phyloP scores from a whole-genome alignment of 2,113 vertebrate genomes.

The Scatophagus argus region DNA sequence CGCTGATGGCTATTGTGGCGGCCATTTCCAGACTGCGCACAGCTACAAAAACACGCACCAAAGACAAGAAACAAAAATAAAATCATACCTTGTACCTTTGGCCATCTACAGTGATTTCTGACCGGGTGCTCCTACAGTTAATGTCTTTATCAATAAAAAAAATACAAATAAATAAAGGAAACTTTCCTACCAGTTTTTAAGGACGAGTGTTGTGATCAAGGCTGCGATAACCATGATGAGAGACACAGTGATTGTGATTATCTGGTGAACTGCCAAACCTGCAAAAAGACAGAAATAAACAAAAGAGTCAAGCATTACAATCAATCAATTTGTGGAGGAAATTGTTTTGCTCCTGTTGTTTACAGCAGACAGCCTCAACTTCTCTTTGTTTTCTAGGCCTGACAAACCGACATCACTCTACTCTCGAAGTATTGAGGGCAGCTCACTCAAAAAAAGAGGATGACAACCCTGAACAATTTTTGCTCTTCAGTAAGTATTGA shows the following conservation, averaged over 20 bases:
- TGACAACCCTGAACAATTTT: constrained; percentile 20
- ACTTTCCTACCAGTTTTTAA: constrained; percentile 99
- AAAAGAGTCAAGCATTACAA: constrained; percentile 24
- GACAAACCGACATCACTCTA: constrained; percentile 1
- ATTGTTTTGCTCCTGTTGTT: neutral
- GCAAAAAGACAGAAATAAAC: constrained; percentile 62
- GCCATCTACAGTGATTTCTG: neutral
- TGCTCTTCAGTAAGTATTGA: constrained; percentile 39
- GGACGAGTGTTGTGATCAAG: constrained; percentile 99
- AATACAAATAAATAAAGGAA: constrained; percentile 78
- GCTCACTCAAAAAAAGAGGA: constrained; percentile 3
- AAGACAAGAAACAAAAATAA: constrained; percentile 87
- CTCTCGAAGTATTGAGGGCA: neutral
- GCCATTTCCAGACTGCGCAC: constrained; percentile 92
- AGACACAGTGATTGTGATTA: constrained; percentile 99
- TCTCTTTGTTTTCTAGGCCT: neutral
- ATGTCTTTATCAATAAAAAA: neutral
- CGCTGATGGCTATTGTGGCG: constrained; percentile 96
- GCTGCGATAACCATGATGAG: constrained; percentile 99
- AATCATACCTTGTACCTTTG: constrained; percentile 85
- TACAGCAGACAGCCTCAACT: neutral
- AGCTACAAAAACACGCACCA: constrained; percentile 91
- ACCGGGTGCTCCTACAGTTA: accelerated
- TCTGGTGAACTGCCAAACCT: constrained; percentile 99
- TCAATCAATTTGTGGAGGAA: constrained; percentile 12